Evolutionary conservation across 2,797 vertebrate genomes (phyloP), one percentile per base, ranked within the genome.

Genomic region (Loris lydekkerianus): DNA sequence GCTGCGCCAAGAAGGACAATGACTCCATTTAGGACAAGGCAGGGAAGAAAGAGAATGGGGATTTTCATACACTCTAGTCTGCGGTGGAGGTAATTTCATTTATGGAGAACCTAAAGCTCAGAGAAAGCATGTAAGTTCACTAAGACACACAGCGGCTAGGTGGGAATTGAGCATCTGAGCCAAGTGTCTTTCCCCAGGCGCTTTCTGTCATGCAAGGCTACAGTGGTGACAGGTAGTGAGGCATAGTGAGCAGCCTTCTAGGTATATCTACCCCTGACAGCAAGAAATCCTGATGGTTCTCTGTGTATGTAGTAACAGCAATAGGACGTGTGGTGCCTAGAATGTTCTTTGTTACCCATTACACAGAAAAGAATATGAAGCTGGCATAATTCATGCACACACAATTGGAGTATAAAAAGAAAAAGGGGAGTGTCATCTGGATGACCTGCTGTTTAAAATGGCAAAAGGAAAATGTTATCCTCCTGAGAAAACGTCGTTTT

Each of bases 401-500:
- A 0, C 69, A 84, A 58, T 56, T 70, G 65, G 15, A 78, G 6
- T 75, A 27, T 31, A 63, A 67, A 69, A 37, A 87, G 10, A 43
- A 58, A 49, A 86, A 0, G 43, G 8, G 11, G 23, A 25, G 67
- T 81, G 43, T 8, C 1, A 11, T 40, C 10, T 63, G 58, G 21
- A 40, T 10, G 20, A 53, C 21, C 14, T 40, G 15, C 25, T 81
- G 23, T 63, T 88, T 89, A 91, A 82, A 46, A 63, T 3, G n/a
- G 1, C 29, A 21, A 80, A 46, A 46, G 10, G 3, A 93, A 69
- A 31, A 3, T 81, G 11, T 83, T 93, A 10, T 91, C 93, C 95
- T 83, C 63, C 18, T 69, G 72, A 56, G 25, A 92, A 67, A 31
- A 3, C 73, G 7, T 67, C n/a, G 15, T 89, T 94, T 95, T 84